Evolutionary conservation across 92 coral and sea anemone genomes (phyloP).

Genomic region (Phenganax stokvisi): DNA sequence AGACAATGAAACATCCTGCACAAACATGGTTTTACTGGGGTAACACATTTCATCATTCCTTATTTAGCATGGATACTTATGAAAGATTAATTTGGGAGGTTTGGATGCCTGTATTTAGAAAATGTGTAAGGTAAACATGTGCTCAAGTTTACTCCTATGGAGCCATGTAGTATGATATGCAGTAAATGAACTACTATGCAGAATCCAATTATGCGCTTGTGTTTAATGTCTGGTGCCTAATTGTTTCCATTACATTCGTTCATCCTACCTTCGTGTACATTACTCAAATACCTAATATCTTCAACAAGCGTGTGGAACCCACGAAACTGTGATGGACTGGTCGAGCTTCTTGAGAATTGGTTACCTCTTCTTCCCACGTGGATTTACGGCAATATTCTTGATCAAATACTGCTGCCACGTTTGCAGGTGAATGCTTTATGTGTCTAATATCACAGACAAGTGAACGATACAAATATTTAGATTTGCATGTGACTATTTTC

Average conservation of each 20-base stretch:
- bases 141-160: neutral
- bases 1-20: too few species aligned
- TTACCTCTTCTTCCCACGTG: constrained; percentile 80
- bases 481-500: neutral
- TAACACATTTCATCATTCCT: too few species aligned
- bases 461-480: neutral
- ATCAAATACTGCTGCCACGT: constrained; percentile 76
- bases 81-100: constrained; percentile 94
- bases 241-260: too few species aligned
- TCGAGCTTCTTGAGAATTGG: constrained; percentile 72
- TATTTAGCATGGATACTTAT: constrained; percentile 73
- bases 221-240: neutral
- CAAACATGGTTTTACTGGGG: too few species aligned
- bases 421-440: constrained; percentile 61
- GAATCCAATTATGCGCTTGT: neutral
- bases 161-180: neutral
- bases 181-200: neutral
- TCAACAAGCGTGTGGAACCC: constrained; percentile 70
- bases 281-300: too few species aligned
- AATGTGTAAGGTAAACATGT: constrained; percentile 63
- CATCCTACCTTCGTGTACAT: too few species aligned
- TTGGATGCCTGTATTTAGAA: constrained; percentile 89
- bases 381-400: constrained; percentile 81
- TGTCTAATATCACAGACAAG: neutral
- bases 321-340: constrained; percentile 67